Evolutionary conservation across 2,797 vertebrate genomes (phyloP).

Genomic region (Phataginus tricuspis): DNA sequence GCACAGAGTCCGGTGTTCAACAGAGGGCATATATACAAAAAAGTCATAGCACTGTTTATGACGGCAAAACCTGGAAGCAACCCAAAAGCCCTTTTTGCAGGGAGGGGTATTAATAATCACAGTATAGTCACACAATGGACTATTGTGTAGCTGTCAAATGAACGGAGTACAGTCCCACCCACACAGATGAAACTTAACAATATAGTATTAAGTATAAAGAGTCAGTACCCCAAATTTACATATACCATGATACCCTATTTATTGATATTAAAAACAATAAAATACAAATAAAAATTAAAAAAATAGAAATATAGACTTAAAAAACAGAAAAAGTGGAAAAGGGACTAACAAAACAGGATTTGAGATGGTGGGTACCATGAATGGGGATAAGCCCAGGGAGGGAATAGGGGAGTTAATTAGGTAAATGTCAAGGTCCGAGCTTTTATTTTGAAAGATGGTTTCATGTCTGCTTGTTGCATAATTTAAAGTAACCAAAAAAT

Average conservation of each 20-base stretch:
- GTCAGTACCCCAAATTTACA: background rate
- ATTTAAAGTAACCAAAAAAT: background rate
- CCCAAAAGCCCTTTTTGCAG: background rate
- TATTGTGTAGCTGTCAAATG: constrained; percentile 60
- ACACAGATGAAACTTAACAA: background rate
- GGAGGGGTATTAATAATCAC: background rate
- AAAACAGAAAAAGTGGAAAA: background rate
- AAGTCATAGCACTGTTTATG: constrained; percentile 31
- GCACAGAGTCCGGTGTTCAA: background rate
- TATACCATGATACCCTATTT: background rate
- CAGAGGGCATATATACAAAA: background rate
- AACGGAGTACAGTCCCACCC: constrained; percentile 24
- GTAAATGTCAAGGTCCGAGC: background rate
- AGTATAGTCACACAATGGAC: constrained; percentile 48
- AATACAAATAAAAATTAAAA: background rate
- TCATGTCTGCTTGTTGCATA: background rate
- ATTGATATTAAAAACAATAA: background rate
- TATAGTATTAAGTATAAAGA: background rate
- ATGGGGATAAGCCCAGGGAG: background rate
- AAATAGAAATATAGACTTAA: background rate
- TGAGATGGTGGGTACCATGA: background rate
- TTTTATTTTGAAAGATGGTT: constrained; percentile 14
- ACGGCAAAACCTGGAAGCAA: constrained; percentile 46
- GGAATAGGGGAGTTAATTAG: background rate
- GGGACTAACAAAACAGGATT: background rate